phyloP scores from a whole-genome alignment of 2,888 invertebrate species.

The Nemotelus pantherinus region DNA sequence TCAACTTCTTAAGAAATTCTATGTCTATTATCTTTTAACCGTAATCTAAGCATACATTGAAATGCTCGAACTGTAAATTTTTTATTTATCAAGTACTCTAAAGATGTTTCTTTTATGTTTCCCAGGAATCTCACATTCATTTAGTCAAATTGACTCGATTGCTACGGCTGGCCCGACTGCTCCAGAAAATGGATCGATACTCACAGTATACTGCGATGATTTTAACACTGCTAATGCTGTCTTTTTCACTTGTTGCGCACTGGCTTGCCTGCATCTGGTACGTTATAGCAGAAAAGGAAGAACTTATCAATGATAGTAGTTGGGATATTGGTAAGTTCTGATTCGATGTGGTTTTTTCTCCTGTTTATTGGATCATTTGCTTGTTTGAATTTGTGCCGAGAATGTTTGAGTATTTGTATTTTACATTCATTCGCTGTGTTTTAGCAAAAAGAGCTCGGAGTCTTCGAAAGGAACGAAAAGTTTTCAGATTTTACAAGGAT shows the following conservation, averaged over 20 bases:
- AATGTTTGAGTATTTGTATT: no score
- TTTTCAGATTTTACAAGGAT: no score
- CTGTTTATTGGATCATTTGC: neutral
- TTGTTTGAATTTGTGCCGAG: no score
- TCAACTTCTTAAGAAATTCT: no score
- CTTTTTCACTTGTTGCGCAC: constrained; percentile 92
- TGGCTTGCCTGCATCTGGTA: constrained; percentile 98
- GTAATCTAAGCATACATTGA: no score
- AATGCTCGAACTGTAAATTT: no score
- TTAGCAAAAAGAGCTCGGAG: no score
- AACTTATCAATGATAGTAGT: constrained; percentile 71
- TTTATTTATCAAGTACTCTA: no score
- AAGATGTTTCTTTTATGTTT: constrained; percentile 13
- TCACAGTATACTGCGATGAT: constrained; percentile 96
- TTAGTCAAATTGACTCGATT: constrained; percentile 92
- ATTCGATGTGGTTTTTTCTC: constrained; percentile 8
- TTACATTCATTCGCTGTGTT: no score
- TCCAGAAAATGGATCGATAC: constrained; percentile 97
- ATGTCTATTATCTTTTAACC: no score
- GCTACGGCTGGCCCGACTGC: constrained; percentile 84
- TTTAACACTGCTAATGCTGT: constrained; percentile 91
- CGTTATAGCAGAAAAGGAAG: constrained; percentile 91
- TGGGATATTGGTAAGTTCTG: constrained; percentile 82
- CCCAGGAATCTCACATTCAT: constrained; percentile 84
- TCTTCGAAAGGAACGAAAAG: no score